Evolutionary conservation across 2,797 vertebrate genomes (phyloP), one percentile per base, ranked within the genome.

Genomic region (Prunella strophiata): DNA sequence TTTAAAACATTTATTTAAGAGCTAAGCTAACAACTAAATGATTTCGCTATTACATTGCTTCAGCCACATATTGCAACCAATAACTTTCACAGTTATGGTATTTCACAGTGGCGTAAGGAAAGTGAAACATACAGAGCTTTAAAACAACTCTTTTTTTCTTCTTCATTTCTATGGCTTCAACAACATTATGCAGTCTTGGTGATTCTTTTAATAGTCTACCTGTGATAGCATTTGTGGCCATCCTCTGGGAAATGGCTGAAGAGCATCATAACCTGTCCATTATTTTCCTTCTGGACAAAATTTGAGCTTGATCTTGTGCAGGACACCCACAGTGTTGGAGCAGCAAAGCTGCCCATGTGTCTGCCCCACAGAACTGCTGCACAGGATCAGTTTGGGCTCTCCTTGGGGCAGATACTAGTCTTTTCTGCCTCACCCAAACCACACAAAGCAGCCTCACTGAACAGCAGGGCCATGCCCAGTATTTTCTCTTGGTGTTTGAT

Each of bases 321-420:
- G n/a, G 11, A 71, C 2, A 50, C 8, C 7, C 0, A 0, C 1
- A 2, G 22, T 5, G 13, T 2, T 70, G 51, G 52, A 78, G 21
- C 17, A 67, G 17, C 1, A 12, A 77, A 90, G 19, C 13, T 5
- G 1, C 11, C 17, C 15, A 27, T 1, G 0, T 63, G 27, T 34
- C 30, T 66, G 10, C 10, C 43, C 13, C 4, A 2, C 4, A 13
- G 13, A 30, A 52, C 8, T 68, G 47, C 38, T 71, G 20, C 4
- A 11, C 6, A 13, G 58, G 27, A 45, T 76, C 78, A 82, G 3
- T 32, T 8, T 79, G 30, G 38, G 23, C 18, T 54, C 45, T 72
- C 22, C 25, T 65, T 52, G 68, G n/a, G 26, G 58, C 22, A 65
- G 23, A 42, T 26, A 42, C 9, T 11, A 26, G 17, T 21, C 15